phyloP scores from a whole-genome alignment of 1,140 invertebrate genomes.

The Trachelipus rathkii region DNA sequence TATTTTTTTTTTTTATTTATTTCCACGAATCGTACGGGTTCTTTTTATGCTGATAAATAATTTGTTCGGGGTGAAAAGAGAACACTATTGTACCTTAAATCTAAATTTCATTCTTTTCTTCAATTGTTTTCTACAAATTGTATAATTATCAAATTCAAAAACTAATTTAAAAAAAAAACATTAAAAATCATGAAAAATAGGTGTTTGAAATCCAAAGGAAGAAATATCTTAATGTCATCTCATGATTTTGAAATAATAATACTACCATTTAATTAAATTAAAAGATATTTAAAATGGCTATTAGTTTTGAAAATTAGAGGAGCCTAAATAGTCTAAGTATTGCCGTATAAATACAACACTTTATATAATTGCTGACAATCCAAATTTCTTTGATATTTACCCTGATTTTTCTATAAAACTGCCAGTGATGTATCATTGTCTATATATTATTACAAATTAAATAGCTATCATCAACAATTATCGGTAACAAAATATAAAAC shows the following conservation, averaged over 20 bases:
- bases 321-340: too few relatives aligned
- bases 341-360: too few relatives aligned
- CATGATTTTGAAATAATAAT: not conserved
- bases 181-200: not conserved
- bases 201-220: not conserved
- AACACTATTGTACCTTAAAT: not conserved
- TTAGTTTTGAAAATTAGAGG: too few relatives aligned
- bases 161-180: not conserved
- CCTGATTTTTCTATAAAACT: too few relatives aligned
- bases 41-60: too few relatives aligned
- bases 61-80: not conserved
- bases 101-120: conserved; percentile 6
- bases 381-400: too few relatives aligned
- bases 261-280: not conserved
- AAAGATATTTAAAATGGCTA: not conserved
- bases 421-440: too few relatives aligned
- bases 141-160: not conserved
- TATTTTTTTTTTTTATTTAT: too few relatives aligned
- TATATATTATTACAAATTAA: too few relatives aligned
- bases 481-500: not conserved
- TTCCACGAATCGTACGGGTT: too few relatives aligned
- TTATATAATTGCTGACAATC: too few relatives aligned
- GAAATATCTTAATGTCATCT: not conserved
- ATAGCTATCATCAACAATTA: not conserved
- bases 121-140: not conserved